Conservation (phyloP, 1,140 invertebrate genomes). For the Nautilus pompilius region DNA sequence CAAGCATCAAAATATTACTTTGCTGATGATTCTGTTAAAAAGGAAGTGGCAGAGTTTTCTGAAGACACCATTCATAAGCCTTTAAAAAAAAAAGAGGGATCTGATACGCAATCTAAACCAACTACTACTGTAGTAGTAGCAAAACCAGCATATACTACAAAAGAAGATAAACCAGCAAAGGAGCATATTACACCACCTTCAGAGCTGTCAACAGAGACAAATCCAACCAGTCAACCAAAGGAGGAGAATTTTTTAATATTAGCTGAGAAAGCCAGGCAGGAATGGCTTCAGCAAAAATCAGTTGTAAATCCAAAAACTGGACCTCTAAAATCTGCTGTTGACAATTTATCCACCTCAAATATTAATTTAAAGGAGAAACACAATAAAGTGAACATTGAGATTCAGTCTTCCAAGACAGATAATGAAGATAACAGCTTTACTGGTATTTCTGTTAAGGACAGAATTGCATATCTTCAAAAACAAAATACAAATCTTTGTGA, state of each 20-base stretch:
- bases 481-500: slow-evolving; percentile 1
- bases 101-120: slow-evolving; percentile 12
- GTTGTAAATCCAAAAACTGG: too few relatives aligned
- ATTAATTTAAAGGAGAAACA: slow-evolving; percentile 6
- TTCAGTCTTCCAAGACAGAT: slow-evolving; percentile 5
- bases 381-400: background rate
- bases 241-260: slow-evolving; percentile 36
- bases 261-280: slow-evolving; percentile 43
- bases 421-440: slow-evolving; percentile 5
- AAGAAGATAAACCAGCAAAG: background rate
- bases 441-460: slow-evolving; percentile 27
- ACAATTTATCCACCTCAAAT: slow-evolving; percentile 3
- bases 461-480: slow-evolving; percentile 28
- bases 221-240: background rate
- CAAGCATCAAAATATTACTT: slow-evolving; percentile 40
- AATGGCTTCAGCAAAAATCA: slow-evolving; percentile 35
- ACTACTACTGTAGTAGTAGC: background rate
- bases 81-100: slow-evolving; percentile 13
- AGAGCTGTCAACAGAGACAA: background rate
- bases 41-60: background rate
- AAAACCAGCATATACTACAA: background rate
- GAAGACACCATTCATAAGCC: slow-evolving; percentile 14
- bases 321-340: too few relatives aligned
- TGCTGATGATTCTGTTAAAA: slow-evolving; percentile 14
- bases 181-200: background rate